Conservation (phyloP, 2,888 invertebrate genomes). For the Tupiocoris notatus region DNA sequence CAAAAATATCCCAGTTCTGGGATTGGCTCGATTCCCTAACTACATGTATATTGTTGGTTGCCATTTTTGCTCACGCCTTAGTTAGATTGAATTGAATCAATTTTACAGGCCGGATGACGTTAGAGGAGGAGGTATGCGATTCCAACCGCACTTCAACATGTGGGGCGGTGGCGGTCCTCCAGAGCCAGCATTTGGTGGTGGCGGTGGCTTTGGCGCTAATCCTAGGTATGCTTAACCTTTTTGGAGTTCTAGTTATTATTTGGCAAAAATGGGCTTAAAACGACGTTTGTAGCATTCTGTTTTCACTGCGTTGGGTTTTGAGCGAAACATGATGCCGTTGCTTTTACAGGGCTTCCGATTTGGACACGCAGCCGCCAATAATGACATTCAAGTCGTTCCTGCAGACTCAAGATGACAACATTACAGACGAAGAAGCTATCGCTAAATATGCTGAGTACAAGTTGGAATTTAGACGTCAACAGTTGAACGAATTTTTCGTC, state of each 20-base stretch:
- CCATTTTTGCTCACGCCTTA: background rate
- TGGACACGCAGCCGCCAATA: conserved; percentile 88
- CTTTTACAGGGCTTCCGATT: conserved; percentile 40
- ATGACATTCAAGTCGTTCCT: conserved; percentile 96
- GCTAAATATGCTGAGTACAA: conserved; percentile 98
- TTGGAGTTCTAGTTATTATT: too few relatives aligned
- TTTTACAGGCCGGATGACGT: conserved; percentile 31
- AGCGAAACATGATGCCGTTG: conserved; percentile 28
- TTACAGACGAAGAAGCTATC: conserved; percentile 95
- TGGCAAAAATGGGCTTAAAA: too few relatives aligned
- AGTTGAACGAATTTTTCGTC: conserved; percentile 97
- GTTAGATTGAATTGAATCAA: background rate
- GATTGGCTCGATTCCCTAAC: too few relatives aligned
- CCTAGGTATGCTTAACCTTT: conserved; percentile 49
- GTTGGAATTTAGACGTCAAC: conserved; percentile 91
- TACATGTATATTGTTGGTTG: too few relatives aligned
- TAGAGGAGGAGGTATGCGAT: conserved; percentile 19
- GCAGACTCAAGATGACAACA: conserved; percentile 93
- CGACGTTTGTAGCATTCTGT: too few relatives aligned
- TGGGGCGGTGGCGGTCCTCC: conserved; percentile 38
- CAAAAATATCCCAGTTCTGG: too few relatives aligned
- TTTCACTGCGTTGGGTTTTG: too few relatives aligned
- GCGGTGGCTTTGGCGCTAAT: conserved; percentile 37
- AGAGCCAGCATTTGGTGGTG: conserved; percentile 41
- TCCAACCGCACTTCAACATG: conserved; percentile 32